Evolutionary conservation across 53 echinoderm and acorn worm species (phyloP), one percentile per base, ranked within the genome.

Genomic region (Crossaster papposus): DNA sequence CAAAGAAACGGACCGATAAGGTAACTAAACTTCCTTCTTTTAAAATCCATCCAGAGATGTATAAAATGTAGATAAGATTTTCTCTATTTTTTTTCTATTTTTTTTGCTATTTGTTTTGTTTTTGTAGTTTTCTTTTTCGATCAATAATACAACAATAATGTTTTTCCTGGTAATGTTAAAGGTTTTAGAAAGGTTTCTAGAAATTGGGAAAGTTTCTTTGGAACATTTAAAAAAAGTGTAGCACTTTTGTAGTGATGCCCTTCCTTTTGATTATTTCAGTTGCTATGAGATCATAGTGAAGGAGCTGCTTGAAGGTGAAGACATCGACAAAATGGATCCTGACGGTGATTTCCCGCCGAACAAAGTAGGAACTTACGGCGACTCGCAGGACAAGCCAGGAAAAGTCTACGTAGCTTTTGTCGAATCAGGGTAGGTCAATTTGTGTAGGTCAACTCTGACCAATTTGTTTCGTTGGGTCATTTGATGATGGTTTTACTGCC

Each of bases 1-100:
- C 9, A 71, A 71, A 71, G 71, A 28, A 71, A 71, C 29, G 71
- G 71, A 71, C 71, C 71, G 8, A 71, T 71, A 7, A 71, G 71
- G 71, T 71, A 17, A 58, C 58, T 18, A 58, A 18, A 58, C 15
- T 20, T 18, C 58, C 15, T 18, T 20, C 58, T n/a, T n/a, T n/a
- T n/a, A 58, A 20, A 58, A 20, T 15, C 0, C 15, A 58, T 3
- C 2, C 12, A 58, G 22, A 15, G 0, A 58, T 20, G 1, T 17
- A 3, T 20, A 11, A 15, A 58, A 3, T 4, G 58, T n/a, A n/a
- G n/a, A n/a, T n/a, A n/a, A n/a, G n/a, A n/a, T n/a, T n/a, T n/a
- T n/a, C n/a, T n/a, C n/a, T n/a, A n/a, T n/a, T n/a, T n/a, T n/a
- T 20, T 18, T 58, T 58, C 2, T 58, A 18, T 38, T 7, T 38